Evolutionary conservation across 2,113 vertebrate genomes (phyloP).

Genomic region (Phocoena phocoena): DNA sequence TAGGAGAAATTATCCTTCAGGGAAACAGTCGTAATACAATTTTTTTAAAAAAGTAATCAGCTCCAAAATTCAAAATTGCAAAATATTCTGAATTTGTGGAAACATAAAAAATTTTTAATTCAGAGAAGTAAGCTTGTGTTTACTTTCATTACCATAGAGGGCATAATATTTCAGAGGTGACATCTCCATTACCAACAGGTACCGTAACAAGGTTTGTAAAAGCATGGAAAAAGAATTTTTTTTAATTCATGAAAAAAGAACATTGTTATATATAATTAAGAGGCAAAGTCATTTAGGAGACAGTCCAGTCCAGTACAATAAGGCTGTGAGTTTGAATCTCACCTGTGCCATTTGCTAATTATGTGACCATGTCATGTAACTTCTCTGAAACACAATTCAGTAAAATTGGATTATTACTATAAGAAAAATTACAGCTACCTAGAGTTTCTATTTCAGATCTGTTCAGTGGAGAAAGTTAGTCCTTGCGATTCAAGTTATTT

Average conservation of each 20-base stretch:
- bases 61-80: neutral
- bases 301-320: neutral
- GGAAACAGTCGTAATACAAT: neutral
- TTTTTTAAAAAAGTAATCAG: neutral
- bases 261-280: neutral
- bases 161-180: neutral
- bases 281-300: neutral
- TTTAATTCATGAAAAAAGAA: neutral
- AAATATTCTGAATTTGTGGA: neutral
- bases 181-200: neutral
- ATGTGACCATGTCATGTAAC: neutral
- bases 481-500: conserved; percentile 58
- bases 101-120: neutral
- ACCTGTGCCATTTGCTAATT: conserved; percentile 17
- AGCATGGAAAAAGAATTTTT: neutral
- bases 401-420: conserved; percentile 22
- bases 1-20: neutral
- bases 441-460: conserved; percentile 1
- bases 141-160: conserved; percentile 19
- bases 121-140: conserved; percentile 7
- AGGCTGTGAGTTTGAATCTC: neutral
- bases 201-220: neutral
- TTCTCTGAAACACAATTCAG: conserved; percentile 37
- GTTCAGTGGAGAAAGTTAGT: conserved; percentile 31
- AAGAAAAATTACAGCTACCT: conserved; percentile 11